Conservation (phyloP, 1,140 invertebrate species). For the Papilio polyxenes region DNA sequence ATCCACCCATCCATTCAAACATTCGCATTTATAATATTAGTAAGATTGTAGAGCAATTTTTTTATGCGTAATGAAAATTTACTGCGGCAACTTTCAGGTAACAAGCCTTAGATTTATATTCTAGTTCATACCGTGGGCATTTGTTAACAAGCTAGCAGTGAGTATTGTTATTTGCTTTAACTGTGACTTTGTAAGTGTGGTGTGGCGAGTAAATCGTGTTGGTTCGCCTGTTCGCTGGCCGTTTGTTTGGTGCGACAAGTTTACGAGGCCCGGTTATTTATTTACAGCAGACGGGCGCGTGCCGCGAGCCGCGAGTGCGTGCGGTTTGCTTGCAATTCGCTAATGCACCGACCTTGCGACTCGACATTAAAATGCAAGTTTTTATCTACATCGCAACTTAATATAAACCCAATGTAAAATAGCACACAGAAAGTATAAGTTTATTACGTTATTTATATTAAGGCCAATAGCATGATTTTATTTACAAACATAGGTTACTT, state of each 20-base stretch:
- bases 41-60: neutral
- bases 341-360: conserved; percentile 57
- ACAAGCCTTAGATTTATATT: conserved; percentile 5
- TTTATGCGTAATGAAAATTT: conserved; percentile 11
- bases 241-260: conserved; percentile 56
- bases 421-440: neutral
- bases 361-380: conserved; percentile 18
- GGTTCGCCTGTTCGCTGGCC: conserved; percentile 40
- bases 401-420: neutral
- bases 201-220: conserved; percentile 17
- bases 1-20: too few relatives aligned
- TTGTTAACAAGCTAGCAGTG: conserved; percentile 2
- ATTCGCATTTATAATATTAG: too few relatives aligned
- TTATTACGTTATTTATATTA: neutral
- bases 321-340: conserved; percentile 55
- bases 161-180: neutral
- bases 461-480: neutral
- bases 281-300: conserved; percentile 57
- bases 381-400: neutral
- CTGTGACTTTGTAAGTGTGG: conserved; percentile 6
- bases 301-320: conserved; percentile 48
- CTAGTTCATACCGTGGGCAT: neutral
- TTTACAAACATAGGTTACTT: too few relatives aligned
- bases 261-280: conserved; percentile 67
- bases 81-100: neutral